Evolutionary conservation across 2,797 vertebrate genomes (phyloP).

Genomic region (Chrysocyon brachyurus): DNA sequence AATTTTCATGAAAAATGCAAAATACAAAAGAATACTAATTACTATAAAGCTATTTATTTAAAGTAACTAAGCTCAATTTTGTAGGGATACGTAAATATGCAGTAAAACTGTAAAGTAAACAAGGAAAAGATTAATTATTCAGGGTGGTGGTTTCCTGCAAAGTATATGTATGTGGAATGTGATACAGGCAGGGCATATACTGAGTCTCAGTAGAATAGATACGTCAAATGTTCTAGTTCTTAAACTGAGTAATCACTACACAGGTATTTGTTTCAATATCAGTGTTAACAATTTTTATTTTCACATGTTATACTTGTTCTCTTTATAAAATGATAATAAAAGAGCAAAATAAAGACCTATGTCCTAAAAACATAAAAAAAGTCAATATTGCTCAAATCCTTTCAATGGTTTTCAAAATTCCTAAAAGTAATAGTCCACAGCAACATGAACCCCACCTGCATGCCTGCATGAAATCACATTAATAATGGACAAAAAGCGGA

Average conservation of each 20-base stretch:
- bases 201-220: not conserved
- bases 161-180: not conserved
- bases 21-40: not conserved
- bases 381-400: not conserved
- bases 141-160: not conserved
- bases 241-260: not conserved
- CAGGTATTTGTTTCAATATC: not conserved
- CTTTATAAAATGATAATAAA: conserved; percentile 15
- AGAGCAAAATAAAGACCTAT: not conserved
- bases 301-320: not conserved
- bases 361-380: not conserved
- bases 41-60: not conserved
- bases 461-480: not conserved
- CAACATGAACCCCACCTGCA: not conserved
- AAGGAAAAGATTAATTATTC: not conserved
- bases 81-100: not conserved
- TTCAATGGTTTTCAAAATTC: not conserved
- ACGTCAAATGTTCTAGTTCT: not conserved
- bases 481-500: not conserved
- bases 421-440: not conserved
- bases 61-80: not conserved
- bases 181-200: rapidly evolving
- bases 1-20: conserved; percentile 6
- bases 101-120: not conserved
- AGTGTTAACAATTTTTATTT: not conserved